Evolutionary conservation across 2,797 vertebrate genomes (phyloP).

Genomic region (Lagodon rhomboides): DNA sequence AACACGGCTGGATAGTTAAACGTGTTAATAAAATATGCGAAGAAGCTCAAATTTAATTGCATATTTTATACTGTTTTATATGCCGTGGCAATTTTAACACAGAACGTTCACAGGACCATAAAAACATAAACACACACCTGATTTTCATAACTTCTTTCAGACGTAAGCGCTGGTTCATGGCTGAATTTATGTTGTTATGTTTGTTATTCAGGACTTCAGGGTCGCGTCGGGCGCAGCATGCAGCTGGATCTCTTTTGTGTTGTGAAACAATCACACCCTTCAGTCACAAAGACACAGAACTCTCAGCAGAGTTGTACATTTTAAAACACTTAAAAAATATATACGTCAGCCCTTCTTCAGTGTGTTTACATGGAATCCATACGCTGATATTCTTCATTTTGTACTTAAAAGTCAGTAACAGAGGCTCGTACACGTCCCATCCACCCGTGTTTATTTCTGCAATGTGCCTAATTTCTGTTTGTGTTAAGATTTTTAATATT

Average conservation of each 20-base stretch:
- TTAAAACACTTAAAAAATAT: constrained; percentile 5
- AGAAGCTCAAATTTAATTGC: constrained; percentile 51
- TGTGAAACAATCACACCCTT: constrained; percentile 15
- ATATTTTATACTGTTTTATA: constrained; percentile 55
- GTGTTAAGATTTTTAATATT: constrained; percentile 39
- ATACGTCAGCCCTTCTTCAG: constrained; percentile 7
- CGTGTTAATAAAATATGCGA: constrained; percentile 54
- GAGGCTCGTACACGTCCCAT: constrained; percentile 41
- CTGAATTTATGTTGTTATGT: constrained; percentile 39
- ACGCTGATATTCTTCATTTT: constrained; percentile 19
- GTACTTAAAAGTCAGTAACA: constrained; percentile 3
- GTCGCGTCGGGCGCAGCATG: constrained; percentile 10
- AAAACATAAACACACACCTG: constrained; percentile 11
- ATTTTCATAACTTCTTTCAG: not conserved
- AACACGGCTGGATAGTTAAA: constrained; percentile 46
- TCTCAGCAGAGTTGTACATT: constrained; percentile 2
- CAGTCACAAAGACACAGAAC: constrained; percentile 7
- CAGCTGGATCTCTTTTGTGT: constrained; percentile 23
- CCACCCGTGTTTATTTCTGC: constrained; percentile 40
- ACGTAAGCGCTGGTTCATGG: constrained; percentile 13
- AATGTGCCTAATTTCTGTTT: constrained; percentile 57
- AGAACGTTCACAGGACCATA: constrained; percentile 16
- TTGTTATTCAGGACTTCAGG: not conserved
- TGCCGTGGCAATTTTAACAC: constrained; percentile 30
- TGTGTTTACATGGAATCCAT: constrained; percentile 20